Conservation (phyloP, 2,888 invertebrate genomes). For the Herminia tarsipennalis region DNA sequence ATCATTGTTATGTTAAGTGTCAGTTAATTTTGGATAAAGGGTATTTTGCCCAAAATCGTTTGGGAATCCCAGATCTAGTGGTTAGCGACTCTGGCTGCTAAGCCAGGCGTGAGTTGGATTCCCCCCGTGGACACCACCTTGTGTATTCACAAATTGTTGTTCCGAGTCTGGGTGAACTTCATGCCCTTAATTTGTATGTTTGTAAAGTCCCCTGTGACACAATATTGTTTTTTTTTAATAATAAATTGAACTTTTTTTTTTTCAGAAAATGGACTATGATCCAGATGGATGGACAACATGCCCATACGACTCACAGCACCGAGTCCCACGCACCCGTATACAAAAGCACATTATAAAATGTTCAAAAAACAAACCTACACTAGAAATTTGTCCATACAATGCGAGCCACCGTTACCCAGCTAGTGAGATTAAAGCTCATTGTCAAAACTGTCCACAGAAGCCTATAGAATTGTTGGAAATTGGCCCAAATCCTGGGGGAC, state of each 20-base stretch:
- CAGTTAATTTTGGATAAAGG: too few species aligned
- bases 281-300: constrained; percentile 71
- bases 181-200: too few species aligned
- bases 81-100: too few species aligned
- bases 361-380: constrained; percentile 67
- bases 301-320: constrained; percentile 83
- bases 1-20: too few species aligned
- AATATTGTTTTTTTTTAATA: too few species aligned
- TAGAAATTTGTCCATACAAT: constrained; percentile 84
- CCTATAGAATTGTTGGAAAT: not conserved
- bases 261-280: constrained; percentile 42
- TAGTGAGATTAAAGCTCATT: constrained; percentile 15
- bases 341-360: constrained; percentile 86
- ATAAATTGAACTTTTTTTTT: not conserved
- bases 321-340: constrained; percentile 77
- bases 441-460: constrained; percentile 6
- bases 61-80: too few species aligned
- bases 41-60: too few species aligned
- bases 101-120: too few species aligned
- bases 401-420: constrained; percentile 77
- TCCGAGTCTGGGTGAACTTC: too few species aligned
- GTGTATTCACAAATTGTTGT: too few species aligned
- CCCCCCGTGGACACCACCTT: too few species aligned
- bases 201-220: too few species aligned
- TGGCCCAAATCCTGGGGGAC: not conserved